Conservation (phyloP, 1,140 invertebrate genomes). For the Zaprionus kolodkinae region DNA sequence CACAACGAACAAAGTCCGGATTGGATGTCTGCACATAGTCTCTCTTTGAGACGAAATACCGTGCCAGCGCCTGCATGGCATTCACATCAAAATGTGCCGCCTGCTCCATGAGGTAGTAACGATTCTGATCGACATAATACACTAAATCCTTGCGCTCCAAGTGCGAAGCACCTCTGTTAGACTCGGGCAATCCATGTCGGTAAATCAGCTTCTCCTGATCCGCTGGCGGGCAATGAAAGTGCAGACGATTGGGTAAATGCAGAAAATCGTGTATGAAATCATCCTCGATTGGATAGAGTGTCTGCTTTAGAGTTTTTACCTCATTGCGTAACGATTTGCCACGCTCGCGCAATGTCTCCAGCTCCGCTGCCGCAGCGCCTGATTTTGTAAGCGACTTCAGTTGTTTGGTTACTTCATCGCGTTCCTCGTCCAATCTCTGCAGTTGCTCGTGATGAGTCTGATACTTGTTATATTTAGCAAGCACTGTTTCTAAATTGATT, state of each 20-base stretch:
- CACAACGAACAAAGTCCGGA: constrained; percentile 87
- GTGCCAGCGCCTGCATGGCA: constrained; percentile 83
- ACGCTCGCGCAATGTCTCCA: constrained; percentile 84
- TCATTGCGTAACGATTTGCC: constrained; percentile 85
- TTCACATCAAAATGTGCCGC: constrained; percentile 87
- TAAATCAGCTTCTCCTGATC: constrained; percentile 83
- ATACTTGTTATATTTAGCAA: constrained; percentile 85
- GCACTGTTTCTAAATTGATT: constrained; percentile 85
- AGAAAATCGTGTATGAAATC: constrained; percentile 85
- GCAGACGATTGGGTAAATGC: constrained; percentile 87
- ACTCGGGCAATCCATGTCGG: constrained; percentile 51
- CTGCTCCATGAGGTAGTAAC: constrained; percentile 86
- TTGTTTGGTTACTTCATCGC: constrained; percentile 63
- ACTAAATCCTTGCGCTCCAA: constrained; percentile 84
- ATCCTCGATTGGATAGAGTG: constrained; percentile 86
- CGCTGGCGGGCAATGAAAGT: constrained; percentile 85
- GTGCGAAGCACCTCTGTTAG: constrained; percentile 29
- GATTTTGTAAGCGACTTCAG: constrained; percentile 64
- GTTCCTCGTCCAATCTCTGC: constrained; percentile 81
- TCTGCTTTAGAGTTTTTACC: constrained; percentile 85
- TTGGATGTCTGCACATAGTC: constrained; percentile 85
- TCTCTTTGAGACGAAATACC: constrained; percentile 80
- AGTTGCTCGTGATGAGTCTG: constrained; percentile 83
- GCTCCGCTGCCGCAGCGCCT: constrained; percentile 2
- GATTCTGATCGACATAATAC: constrained; percentile 84